These are phyloP conservation scores for Dromaius novaehollandiae DNA, from an alignment of 2,113 vertebrate species.

Conservation along the genomic window DNA sequence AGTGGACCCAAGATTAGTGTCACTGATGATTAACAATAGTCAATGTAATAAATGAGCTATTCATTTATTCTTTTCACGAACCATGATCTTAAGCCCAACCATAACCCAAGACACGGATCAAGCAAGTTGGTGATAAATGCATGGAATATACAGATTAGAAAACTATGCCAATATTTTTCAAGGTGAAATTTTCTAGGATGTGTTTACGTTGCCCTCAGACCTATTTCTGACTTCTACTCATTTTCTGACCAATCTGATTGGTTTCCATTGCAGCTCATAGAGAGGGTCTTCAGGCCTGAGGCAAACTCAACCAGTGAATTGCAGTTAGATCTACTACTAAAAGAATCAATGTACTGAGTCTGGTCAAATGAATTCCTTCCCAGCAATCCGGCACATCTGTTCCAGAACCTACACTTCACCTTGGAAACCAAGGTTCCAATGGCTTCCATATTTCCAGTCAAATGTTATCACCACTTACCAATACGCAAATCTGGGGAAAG, in stretches of 20 bases:
- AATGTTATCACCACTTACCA: background rate
- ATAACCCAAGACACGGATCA: background rate
- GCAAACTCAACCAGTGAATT: background rate
- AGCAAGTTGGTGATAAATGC: background rate
- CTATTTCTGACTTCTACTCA: background rate
- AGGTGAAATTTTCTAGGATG: background rate
- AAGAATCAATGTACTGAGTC: background rate
- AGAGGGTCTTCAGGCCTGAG: background rate
- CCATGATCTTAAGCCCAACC: background rate
- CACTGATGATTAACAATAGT: background rate
- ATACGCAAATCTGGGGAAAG: background rate
- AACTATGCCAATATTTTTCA: background rate
- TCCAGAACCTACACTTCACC: background rate
- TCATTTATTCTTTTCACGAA: background rate
- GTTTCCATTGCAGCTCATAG: background rate
- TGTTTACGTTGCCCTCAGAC: background rate
- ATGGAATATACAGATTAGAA: background rate
- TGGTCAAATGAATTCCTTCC: background rate
- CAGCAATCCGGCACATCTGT: background rate
- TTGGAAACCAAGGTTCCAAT: background rate
- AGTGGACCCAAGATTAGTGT: background rate
- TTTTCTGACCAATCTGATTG: background rate
- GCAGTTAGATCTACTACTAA: background rate
- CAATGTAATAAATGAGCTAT: background rate
- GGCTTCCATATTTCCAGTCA: background rate